Base-by-base conservation (phyloP, 2,113 vertebrate species). In the Ceyx cyanopectus region DNA sequence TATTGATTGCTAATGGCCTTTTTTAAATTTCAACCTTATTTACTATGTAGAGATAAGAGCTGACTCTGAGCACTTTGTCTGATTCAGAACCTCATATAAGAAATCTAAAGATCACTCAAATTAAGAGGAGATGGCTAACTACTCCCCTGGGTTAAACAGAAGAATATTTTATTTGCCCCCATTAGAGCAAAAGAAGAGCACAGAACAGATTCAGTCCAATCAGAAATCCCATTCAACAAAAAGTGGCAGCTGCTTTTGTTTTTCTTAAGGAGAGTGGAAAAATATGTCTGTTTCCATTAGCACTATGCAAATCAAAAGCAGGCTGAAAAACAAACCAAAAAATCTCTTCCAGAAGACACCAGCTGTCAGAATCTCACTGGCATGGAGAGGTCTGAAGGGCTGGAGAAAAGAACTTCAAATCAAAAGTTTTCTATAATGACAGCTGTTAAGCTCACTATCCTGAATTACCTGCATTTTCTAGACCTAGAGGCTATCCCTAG, bases 51-150 rank as follows among this genome's bases (percentile, higher is more conserved):
- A 87, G 94, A 91, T 94, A 77, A 97, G 95, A 96, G 95, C 94
- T 78, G 83, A 53, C 94, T 95, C 88, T 27, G 82, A 95, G 96
- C 95, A 97, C 95, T 97, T 93, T 97, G 96, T 91, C 91, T 81
- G 92, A 68, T 93, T 90, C 96, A 78, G 68, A 93, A 87, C 27
- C 92, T 83, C 30, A 22, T 54, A 82, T 94, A 96, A 96, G 96
- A 85, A 96, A 97, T 90, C 92, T 92, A 43, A 96, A 93, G 95
- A 96, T 97, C 94, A 93, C 96, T 96, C 96, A 97, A 95, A 97
- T 97, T 96, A 97, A 95, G 92, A 96, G 95, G 93, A 92, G 93
- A 92, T 60, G 73, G 95, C 90, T 94, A 96, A 97, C 95, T 93
- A 75, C 95, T 96, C 96, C 95, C 95, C 16, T 9, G 97, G 84